phyloP scores from a whole-genome alignment of 2,888 invertebrate genomes.

The Alviniconcha strummeri region DNA sequence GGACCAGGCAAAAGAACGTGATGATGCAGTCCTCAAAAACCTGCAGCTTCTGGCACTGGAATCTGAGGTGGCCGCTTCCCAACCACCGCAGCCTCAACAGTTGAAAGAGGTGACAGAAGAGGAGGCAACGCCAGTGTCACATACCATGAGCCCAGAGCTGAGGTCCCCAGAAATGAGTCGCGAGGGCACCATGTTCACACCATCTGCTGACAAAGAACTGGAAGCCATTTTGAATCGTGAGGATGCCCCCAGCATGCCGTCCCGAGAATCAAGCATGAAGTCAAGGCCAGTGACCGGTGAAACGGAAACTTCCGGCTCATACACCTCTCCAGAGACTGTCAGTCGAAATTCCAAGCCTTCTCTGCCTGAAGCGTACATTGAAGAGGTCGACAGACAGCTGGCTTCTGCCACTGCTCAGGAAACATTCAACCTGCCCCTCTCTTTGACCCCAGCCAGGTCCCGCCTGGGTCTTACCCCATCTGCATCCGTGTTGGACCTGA shows the following conservation, averaged over 20 bases:
- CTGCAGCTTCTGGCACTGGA: background rate
- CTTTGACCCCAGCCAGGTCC: conserved; percentile 15
- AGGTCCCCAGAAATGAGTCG: conserved; percentile 34
- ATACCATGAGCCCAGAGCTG: conserved; percentile 47
- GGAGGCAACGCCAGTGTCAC: background rate
- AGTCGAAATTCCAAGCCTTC: background rate
- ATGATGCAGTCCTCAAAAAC: background rate
- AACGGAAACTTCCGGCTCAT: conserved; percentile 8
- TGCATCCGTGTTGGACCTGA: conserved; percentile 12
- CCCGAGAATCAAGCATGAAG: conserved; percentile 30
- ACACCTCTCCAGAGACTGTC: conserved; percentile 7
- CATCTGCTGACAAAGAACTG: conserved; percentile 62
- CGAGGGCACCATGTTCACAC: conserved; percentile 55
- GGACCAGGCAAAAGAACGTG: background rate
- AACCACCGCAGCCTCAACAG: background rate
- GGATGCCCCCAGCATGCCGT: conserved; percentile 27
- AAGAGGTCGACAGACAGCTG: conserved; percentile 18
- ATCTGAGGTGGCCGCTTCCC: background rate
- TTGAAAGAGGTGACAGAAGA: background rate
- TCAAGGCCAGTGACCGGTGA: conserved; percentile 36
- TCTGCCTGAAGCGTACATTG: conserved; percentile 12
- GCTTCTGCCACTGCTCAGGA: conserved; percentile 13
- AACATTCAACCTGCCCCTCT: conserved; percentile 15
- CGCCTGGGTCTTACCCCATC: conserved; percentile 19
- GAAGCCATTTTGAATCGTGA: conserved; percentile 55